Percentiles rank a stretch among this genome's conserved stretches.
Evolutionary conservation across 2,113 vertebrate species (phyloP).

Genomic region (Hemibates koningsi): DNA sequence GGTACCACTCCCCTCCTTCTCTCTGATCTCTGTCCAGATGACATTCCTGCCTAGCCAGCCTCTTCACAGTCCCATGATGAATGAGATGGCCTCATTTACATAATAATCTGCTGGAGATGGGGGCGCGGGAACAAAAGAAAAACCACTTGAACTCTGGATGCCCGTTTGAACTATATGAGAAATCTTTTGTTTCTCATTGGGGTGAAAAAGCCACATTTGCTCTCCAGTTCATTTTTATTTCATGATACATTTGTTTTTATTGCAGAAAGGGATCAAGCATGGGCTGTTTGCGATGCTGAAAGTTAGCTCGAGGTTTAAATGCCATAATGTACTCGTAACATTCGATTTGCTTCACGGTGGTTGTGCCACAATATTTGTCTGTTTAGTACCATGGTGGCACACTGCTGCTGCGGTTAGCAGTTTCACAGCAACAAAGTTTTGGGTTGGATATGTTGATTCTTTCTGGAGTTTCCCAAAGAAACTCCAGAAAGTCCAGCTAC

Average conservation of each 20-base stretch:
- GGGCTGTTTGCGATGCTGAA: not conserved
- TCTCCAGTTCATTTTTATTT: not conserved
- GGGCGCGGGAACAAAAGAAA: not conserved
- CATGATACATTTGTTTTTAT: not conserved
- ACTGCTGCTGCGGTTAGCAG: not conserved
- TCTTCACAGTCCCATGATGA: conserved; percentile 28
- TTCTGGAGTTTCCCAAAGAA: not conserved
- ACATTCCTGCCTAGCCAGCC: conserved; percentile 33
- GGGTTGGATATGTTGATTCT: not conserved
- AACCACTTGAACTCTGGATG: not conserved
- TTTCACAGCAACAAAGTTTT: not conserved
- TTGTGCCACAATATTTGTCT: not conserved
- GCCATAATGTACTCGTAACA: not conserved
- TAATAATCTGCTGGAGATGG: conserved; percentile 16
- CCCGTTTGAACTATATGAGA: conserved; percentile 14
- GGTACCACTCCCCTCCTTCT: conserved; percentile 13
- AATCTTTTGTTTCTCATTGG: not conserved
- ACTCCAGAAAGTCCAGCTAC: not conserved
- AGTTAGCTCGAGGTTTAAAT: not conserved
- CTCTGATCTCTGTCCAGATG: conserved; percentile 61
- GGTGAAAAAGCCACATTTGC: not conserved
- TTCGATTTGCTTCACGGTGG: not conserved
- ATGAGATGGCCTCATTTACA: conserved; percentile 38
- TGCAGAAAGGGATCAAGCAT: not conserved
- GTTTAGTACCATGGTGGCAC: not conserved